Evolutionary conservation across 2,888 invertebrate species (phyloP), one percentile per base, ranked within the genome.

Genomic region (Agonopterix heracliana): DNA sequence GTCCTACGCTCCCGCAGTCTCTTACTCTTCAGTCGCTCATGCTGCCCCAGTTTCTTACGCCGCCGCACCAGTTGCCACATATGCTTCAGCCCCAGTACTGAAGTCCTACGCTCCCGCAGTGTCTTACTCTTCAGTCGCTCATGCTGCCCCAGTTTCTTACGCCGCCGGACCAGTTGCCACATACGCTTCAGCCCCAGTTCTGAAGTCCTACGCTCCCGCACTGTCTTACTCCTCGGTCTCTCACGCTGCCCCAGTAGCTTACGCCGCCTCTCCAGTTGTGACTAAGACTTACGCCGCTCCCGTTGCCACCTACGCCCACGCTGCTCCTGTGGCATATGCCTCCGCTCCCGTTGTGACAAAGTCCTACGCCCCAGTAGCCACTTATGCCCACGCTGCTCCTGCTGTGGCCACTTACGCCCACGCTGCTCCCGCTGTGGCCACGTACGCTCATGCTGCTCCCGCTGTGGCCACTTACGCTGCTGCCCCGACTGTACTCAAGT

Each of bases 401-500:
- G 47, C 46, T 10, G 46, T 54, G 34, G 46, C 54, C 38, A 40
- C 52, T 45, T 49, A 55, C 52, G 46, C 56, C 11, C 38, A 49
- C 42, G 57, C 61, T n/a, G 59, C 59, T 11, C 54, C 56, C 13
- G 49, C 50, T 11, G 48, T 51, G 34, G 51, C 57, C 43, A 34
- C 48, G 13, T 44, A 44, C 44, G 26, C 44, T 13, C 58, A 60
- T 52, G 60, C 63, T 64, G 66, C 63, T 9, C 83, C 89, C 45
- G 81, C 82, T 52, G 90, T 90, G n/a, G 87, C 91, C 48, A 56
- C 59, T 45, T 62, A 58, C 51, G 64, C 68, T 44, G 63, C 67
- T 5, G 74, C 78, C 50, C 58, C 63, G 12, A 72, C 68, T 41
- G 88, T 91, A 47, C 11, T 13, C 13, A 41, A 41, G 12, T 53